Percentiles rank a stretch among this genome's conserved stretches.
phyloP scores from a whole-genome alignment of 2,797 vertebrate genomes.

The Chrosomus eos region DNA sequence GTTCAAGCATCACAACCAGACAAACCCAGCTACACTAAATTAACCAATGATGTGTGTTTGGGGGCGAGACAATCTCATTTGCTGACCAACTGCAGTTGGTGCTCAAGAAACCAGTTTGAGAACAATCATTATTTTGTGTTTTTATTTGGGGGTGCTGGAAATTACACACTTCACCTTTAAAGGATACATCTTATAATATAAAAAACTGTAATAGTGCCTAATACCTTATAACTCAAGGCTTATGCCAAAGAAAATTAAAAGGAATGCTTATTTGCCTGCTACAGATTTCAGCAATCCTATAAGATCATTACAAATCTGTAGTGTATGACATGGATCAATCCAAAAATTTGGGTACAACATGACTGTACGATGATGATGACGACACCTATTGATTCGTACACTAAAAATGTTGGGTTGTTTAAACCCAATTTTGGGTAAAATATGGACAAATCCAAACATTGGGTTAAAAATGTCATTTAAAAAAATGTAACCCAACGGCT shows the following conservation, averaged over 20 bases:
- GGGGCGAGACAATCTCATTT: not conserved
- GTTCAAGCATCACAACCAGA: not conserved
- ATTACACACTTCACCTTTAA: not conserved
- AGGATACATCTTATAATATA: not conserved
- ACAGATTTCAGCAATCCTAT: too few relatives aligned
- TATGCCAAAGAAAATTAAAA: not conserved
- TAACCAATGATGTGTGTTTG: not conserved
- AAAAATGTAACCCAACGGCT: too few relatives aligned
- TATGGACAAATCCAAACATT: too few relatives aligned
- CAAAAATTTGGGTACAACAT: too few relatives aligned
- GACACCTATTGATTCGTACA: too few relatives aligned
- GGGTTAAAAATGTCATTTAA: too few relatives aligned
- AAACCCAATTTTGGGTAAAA: too few relatives aligned
- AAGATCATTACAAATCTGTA: too few relatives aligned
- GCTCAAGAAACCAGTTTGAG: not conserved
- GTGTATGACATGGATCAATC: too few relatives aligned
- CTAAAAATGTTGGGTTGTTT: too few relatives aligned
- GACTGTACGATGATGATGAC: too few relatives aligned
- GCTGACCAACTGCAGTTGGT: not conserved
- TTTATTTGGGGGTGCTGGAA: not conserved
- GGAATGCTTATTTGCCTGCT: not conserved
- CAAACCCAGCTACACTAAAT: not conserved
- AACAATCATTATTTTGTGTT: not conserved
- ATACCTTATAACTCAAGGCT: not conserved
- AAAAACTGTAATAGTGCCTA: not conserved